Base-by-base conservation (phyloP, 35 echinoderm and acorn worm species). In the Chiridota heheva region DNA sequence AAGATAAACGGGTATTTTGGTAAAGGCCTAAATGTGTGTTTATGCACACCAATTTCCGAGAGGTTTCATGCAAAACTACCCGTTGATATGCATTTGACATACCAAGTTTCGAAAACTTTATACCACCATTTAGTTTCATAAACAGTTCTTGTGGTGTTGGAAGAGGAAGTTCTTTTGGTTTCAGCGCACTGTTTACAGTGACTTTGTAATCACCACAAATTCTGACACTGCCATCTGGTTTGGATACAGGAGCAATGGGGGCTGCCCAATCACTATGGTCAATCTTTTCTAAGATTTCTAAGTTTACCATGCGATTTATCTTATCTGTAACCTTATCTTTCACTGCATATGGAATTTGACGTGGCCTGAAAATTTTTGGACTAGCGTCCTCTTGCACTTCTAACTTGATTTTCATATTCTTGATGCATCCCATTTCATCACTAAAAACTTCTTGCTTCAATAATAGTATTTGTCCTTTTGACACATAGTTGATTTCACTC, bases 121-220 rank as follows among this genome's bases (percentile, higher is more conserved):
- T 7, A 2, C 36, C 35, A 42, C 69, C 69, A 17, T 16, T 31
- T 8, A 40, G 29, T 31, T 40, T 72, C 8, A 18, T 25, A 22
- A 44, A 72, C 69, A 72, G 6, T 16, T 42, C 36, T 4, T 72
- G 22, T 29, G 34, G 17, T 0, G 31, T 73, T 26, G 66, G 74
- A 29, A 91, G 35, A 22, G 75, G 72, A 75, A 80, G 75, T 43
- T 42, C 22, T 44, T 91, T 51, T 12, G 40, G 62, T 20, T 86
- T 58, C 17, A 86, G n/a, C n/a, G n/a, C 41, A 0, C 18, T 36
- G 44, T 92, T 87, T 18, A 92, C 69, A 1, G 85, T 88, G 17
- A 71, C 78, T 44, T 88, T 94, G 60, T 87, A 94, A 46, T 88
- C 76, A 1, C 78, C 80, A 61, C 91, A 94, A 32, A 94, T 72